Base-by-base conservation (phyloP, 37 sponge, comb jelly and placozoan genomes). In the Tethya wilhelma region DNA sequence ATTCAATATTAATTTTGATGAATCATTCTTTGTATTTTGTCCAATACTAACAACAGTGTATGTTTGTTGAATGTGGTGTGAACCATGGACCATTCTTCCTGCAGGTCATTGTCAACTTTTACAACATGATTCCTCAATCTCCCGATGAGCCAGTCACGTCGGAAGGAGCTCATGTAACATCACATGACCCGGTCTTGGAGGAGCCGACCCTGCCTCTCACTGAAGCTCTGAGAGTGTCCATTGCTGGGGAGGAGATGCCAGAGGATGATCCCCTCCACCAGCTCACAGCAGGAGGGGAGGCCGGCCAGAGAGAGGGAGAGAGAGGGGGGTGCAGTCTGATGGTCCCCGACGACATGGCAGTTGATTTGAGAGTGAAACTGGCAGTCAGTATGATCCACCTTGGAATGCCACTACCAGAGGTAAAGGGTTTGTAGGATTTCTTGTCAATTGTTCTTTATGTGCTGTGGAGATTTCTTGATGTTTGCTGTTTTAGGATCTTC, bases 291-390 rank as follows among this genome's bases (percentile, higher is more conserved):
- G n/a, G n/a, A n/a, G n/a, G n/a, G n/a, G n/a, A n/a, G n/a, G n/a
- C n/a, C n/a, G n/a, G n/a, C n/a, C n/a, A n/a, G n/a, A n/a, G n/a
- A n/a, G n/a, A n/a, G n/a, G n/a, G n/a, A n/a, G n/a, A n/a, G n/a
- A n/a, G n/a, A 17, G 33, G 4, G 45, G 25, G 46, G 57, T 23
- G 53, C 44, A 64, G 25, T 36, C 45, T 82, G 45, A 20, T 29
- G 0, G 29, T 92, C 3, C 95, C 95, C 0, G 80, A 79, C 2
- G 74, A 82, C 1, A 25, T 92, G 37, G 90, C 93, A 12, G 79
- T 95, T 22, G 96, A 95, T 46, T 40, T 95, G 81, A 77, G 94
- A 74, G 87, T 84, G 25, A 95, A 95, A 56, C 64, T 92, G 33
- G 80, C 76, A 1, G 87, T 95, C 28, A 73, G 76, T 78, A 71